Percentiles rank a stretch among this genome's conserved stretches.
Evolutionary conservation across 2,888 invertebrate genomes (phyloP).

Genomic region (Papilio elwesi): DNA sequence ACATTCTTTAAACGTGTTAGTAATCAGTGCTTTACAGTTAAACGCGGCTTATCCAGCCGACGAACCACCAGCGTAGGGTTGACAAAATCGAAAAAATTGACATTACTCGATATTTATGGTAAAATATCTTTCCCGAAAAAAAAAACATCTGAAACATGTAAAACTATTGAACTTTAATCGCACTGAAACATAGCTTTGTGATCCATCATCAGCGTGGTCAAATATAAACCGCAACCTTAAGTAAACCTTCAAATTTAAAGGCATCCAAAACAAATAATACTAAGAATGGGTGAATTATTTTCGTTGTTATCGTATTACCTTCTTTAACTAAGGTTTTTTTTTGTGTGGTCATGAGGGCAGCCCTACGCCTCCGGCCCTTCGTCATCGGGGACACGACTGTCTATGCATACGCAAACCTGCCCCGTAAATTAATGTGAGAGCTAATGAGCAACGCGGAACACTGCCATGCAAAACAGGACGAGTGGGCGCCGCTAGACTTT

Average conservation of each 20-base stretch:
- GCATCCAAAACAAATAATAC: no score
- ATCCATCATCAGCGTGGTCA: not conserved
- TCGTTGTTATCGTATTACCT: no score
- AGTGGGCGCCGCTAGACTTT: constrained; percentile 51
- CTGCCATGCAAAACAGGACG: constrained; percentile 52
- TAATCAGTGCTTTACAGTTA: constrained; percentile 42
- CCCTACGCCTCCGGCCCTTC: constrained; percentile 38
- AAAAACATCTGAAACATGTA: no score
- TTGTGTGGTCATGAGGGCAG: not conserved
- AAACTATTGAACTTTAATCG: no score
- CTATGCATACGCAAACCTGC: constrained; percentile 61
- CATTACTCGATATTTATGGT: no score
- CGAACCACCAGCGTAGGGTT: constrained; percentile 19
- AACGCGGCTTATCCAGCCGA: constrained; percentile 38
- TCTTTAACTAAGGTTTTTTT: not conserved
- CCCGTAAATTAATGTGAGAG: constrained; percentile 63
- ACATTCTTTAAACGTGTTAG: constrained; percentile 42
- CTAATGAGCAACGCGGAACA: constrained; percentile 70
- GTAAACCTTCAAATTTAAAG: no score
- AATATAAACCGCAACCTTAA: not conserved
- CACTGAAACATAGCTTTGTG: no score
- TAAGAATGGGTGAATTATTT: no score
- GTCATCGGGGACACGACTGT: constrained; percentile 48
- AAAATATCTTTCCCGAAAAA: no score
- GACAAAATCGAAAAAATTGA: not conserved